A percentile compares a stretch with the other conserved stretches of the same genome.
These are phyloP conservation scores for Crotalus helleri DNA, from an alignment of 2,113 vertebrate species.

Conservation along the genomic window DNA sequence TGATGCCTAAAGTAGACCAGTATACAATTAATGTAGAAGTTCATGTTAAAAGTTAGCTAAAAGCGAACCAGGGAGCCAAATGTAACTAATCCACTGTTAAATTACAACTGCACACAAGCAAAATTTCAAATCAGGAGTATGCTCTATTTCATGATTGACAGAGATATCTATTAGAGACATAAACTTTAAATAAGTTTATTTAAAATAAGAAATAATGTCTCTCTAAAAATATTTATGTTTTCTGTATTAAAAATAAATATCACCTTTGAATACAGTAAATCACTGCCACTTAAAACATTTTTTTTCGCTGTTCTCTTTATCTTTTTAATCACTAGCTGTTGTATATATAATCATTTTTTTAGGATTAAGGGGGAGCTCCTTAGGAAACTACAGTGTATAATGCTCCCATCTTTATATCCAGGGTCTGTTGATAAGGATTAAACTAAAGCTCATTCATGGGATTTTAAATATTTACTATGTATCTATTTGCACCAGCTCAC, in stretches of 20 bases:
- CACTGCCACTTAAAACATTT: not conserved
- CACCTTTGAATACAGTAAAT: constrained; percentile 19
- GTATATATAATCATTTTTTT: constrained; percentile 31
- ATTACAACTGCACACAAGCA: not conserved
- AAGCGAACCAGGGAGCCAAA: not conserved
- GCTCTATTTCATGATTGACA: not conserved
- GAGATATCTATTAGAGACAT: not conserved
- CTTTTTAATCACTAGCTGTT: constrained; percentile 7
- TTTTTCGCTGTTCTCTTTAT: not conserved
- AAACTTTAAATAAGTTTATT: not conserved
- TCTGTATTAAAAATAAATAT: constrained; percentile 20
- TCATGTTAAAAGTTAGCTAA: not conserved
- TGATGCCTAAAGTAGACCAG: not conserved
- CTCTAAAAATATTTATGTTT: not conserved
- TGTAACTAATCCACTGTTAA: not conserved
- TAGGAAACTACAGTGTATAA: constrained; percentile 33
- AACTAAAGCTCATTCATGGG: constrained; percentile 53
- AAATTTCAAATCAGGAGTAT: not conserved
- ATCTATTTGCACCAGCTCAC: constrained; percentile 55
- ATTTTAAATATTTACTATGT: constrained; percentile 66
- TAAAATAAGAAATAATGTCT: not conserved
- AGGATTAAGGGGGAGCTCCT: constrained; percentile 25
- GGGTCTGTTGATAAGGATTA: constrained; percentile 63
- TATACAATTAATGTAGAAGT: not conserved
- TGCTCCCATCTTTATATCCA: constrained; percentile 40